Evolutionary conservation across 2,888 invertebrate species (phyloP).

Genomic region (Dione juno): DNA sequence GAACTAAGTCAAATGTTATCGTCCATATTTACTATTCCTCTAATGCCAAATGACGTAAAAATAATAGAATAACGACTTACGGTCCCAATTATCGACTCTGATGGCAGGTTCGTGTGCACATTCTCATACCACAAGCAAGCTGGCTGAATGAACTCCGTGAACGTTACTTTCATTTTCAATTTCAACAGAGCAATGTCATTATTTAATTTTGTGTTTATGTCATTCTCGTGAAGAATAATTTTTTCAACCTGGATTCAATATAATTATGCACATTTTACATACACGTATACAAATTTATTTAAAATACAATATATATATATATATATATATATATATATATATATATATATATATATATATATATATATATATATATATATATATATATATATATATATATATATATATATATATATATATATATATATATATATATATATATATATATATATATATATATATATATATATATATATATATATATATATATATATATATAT

Average conservation of each 20-base stretch:
- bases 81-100: neutral
- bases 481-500: no score
- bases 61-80: constrained; percentile 8
- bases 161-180: constrained; percentile 55
- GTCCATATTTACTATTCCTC: no score
- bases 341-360: no score
- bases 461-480: no score
- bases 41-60: no score
- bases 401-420: no score
- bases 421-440: no score
- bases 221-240: constrained; percentile 54
- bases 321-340: no score
- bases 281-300: neutral
- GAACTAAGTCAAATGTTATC: no score
- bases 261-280: neutral
- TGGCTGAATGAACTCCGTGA: constrained; percentile 61
- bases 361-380: no score
- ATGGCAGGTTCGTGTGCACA: constrained; percentile 6
- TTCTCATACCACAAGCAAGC: constrained; percentile 58
- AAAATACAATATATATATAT: neutral
- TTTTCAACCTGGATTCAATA: constrained; percentile 53
- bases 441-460: no score
- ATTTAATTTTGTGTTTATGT: constrained; percentile 44
- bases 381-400: no score
- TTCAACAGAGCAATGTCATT: constrained; percentile 63